These are phyloP conservation scores for Henricia sp. DNA, from an alignment of 53 echinoderm and acorn worm species.

Conservation along the genomic window DNA sequence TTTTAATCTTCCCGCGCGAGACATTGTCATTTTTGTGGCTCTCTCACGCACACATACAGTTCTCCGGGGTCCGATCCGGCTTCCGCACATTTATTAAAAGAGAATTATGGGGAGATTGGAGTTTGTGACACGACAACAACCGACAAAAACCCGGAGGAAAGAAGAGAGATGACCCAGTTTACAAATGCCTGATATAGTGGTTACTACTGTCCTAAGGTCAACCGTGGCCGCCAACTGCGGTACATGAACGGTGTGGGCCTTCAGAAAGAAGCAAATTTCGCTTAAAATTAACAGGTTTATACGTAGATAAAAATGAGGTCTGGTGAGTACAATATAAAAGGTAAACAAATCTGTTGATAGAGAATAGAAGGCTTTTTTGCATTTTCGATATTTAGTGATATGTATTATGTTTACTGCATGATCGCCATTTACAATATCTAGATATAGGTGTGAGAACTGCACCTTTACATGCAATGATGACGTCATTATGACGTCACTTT, in stretches of 20 bases:
- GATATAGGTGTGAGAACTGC: too few relatives aligned
- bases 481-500: too few relatives aligned
- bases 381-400: too few relatives aligned
- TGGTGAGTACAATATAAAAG: too few relatives aligned
- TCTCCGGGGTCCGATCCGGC: neutral
- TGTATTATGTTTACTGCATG: too few relatives aligned
- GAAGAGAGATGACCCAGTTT: neutral
- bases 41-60: conserved; percentile 33
- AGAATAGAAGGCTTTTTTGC: too few relatives aligned
- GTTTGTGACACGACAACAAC: neutral
- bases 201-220: neutral
- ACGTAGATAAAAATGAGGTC: too few relatives aligned
- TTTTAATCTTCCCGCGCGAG: neutral
- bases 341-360: too few relatives aligned
- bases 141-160: neutral
- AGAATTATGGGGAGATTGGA: conserved; percentile 18
- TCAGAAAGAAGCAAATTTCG: neutral
- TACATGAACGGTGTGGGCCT: neutral
- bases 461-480: too few relatives aligned
- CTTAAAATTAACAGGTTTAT: too few relatives aligned
- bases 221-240: neutral
- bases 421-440: too few relatives aligned
- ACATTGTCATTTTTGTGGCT: conserved; percentile 1
- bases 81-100: conserved; percentile 39
- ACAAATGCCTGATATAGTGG: neutral